Evolutionary conservation across 2,113 vertebrate genomes (phyloP).

Genomic region (Ptilonorhynchus violaceus): DNA sequence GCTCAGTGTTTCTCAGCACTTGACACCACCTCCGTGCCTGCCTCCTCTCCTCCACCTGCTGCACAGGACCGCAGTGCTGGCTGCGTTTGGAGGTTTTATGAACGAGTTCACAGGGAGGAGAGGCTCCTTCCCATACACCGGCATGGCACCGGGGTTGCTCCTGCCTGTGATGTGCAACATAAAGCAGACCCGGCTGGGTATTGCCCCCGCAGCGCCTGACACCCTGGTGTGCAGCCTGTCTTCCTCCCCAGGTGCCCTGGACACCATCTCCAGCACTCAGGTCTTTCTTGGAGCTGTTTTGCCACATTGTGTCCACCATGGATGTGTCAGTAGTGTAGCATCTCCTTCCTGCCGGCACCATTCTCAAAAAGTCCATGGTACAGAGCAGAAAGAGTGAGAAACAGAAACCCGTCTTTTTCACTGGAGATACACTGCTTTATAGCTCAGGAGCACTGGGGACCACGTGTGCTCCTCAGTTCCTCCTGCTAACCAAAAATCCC

Average conservation of each 20-base stretch:
- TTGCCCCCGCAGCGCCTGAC: background rate
- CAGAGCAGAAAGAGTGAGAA: background rate
- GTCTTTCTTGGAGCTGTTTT: background rate
- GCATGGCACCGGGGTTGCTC: fast-evolving
- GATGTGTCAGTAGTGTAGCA: background rate
- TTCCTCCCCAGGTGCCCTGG: background rate
- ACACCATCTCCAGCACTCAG: background rate
- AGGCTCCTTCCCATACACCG: background rate
- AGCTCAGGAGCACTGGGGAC: background rate
- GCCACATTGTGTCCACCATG: background rate
- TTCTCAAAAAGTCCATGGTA: background rate
- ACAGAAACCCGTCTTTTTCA: background rate
- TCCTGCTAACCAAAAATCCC: background rate
- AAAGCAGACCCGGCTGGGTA: background rate
- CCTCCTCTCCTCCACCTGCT: background rate
- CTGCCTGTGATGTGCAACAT: background rate
- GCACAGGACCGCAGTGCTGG: fast-evolving
- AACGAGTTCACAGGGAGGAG: background rate
- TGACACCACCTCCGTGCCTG: background rate
- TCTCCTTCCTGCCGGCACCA: background rate
- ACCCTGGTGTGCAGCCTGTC: background rate
- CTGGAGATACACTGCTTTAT: background rate
- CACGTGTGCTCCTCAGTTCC: background rate
- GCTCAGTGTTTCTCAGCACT: fast-evolving
- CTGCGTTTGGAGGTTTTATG: background rate